Conservation (phyloP, 2,888 invertebrate species). For the Tipula vernalis region DNA sequence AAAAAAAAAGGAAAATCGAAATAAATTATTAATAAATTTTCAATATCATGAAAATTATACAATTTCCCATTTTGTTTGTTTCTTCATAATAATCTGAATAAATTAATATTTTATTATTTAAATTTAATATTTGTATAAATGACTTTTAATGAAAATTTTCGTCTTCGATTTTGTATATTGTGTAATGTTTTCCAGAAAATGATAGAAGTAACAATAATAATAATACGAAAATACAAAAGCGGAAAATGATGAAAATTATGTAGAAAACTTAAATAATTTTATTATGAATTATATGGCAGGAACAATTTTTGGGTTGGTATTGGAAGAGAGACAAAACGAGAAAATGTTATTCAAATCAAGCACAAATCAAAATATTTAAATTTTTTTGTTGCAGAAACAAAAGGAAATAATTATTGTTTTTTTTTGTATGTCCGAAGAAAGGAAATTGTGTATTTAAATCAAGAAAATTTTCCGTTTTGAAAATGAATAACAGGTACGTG, state of each 20-base stretch:
- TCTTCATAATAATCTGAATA: background rate
- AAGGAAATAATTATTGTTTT: background rate
- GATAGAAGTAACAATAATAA: background rate
- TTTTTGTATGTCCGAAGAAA: background rate
- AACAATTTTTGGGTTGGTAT: background rate
- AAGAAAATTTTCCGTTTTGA: background rate
- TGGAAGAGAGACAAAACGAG: no score
- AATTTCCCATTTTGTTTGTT: background rate
- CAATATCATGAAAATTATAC: background rate
- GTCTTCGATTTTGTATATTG: background rate
- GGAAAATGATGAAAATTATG: background rate
- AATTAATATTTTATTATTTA: background rate
- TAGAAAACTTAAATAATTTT: background rate
- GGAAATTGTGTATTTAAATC: background rate
- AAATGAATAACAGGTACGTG: background rate
- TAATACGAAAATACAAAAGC: background rate
- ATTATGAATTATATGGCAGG: background rate
- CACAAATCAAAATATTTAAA: background rate
- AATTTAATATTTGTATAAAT: slow-evolving; percentile 4
- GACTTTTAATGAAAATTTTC: background rate
- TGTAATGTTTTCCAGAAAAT: background rate
- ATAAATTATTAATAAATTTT: background rate
- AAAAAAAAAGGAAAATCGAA: background rate
- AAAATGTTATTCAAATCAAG: background rate
- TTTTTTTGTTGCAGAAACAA: background rate